These are phyloP conservation scores for Xerus inauris DNA, from an alignment of 2,113 vertebrate species.

Conservation along the genomic window DNA sequence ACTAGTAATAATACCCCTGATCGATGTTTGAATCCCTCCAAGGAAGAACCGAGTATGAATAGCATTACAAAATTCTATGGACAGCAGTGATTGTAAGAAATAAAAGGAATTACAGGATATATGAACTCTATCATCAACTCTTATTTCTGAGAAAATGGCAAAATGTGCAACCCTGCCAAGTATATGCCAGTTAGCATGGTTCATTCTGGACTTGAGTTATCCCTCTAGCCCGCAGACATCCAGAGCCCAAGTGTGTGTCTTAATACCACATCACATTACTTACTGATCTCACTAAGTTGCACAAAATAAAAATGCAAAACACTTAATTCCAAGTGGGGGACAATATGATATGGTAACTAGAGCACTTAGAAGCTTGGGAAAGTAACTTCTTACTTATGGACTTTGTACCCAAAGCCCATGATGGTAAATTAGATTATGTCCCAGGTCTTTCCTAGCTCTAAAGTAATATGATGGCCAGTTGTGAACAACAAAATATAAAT, in stretches of 20 bases:
- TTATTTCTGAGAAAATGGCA: slow-evolving; percentile 49
- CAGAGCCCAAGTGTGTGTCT: background rate
- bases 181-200: background rate
- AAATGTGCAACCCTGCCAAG: background rate
- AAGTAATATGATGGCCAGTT: background rate
- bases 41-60: slow-evolving; percentile 51
- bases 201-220: background rate
- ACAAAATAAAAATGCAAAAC: slow-evolving; percentile 18
- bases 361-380: background rate
- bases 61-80: slow-evolving; percentile 26
- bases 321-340: background rate
- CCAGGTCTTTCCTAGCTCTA: background rate
- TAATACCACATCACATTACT: background rate
- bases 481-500: background rate
- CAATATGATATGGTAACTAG: background rate
- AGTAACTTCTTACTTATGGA: background rate
- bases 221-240: background rate
- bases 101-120: slow-evolving; percentile 36
- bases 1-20: slow-evolving; percentile 36
- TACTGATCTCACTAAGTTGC: background rate
- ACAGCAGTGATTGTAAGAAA: slow-evolving; percentile 35
- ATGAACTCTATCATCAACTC: slow-evolving; percentile 2
- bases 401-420: background rate
- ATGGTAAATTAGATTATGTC: background rate
- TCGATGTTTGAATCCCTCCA: slow-evolving; percentile 38